Evolutionary conservation across 2,797 vertebrate species (phyloP).

Genomic region (Prunella strophiata): DNA sequence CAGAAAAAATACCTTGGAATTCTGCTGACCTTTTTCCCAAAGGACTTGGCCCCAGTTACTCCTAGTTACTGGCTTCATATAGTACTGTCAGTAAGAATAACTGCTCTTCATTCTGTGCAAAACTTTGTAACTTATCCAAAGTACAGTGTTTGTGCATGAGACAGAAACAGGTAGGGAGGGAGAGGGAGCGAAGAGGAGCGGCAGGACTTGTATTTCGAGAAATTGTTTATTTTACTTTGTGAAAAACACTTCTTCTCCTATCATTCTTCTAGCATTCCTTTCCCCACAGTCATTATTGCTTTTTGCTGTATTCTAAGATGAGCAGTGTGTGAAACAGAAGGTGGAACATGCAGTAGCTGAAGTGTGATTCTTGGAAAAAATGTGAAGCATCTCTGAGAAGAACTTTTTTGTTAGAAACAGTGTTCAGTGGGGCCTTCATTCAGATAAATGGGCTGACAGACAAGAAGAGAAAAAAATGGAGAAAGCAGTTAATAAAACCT

Average conservation of each 20-base stretch:
- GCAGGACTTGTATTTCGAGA: neutral
- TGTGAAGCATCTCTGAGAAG: neutral
- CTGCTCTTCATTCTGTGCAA: neutral
- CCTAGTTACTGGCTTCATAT: conserved; percentile 30
- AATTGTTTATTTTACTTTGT: neutral
- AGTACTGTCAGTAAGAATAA: conserved; percentile 54
- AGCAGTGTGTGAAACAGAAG: neutral
- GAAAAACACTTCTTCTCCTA: neutral
- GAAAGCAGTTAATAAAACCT: neutral
- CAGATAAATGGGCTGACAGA: neutral
- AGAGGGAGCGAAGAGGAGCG: accelerated
- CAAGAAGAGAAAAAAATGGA: neutral
- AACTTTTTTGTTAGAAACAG: neutral
- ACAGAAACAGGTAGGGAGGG: neutral
- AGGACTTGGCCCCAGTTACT: conserved; percentile 27
- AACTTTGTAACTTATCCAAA: neutral
- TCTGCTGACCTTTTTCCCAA: conserved; percentile 14
- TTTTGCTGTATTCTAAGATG: neutral
- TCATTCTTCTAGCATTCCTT: neutral
- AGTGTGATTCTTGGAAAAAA: neutral
- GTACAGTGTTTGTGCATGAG: neutral
- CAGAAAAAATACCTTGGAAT: conserved; percentile 45
- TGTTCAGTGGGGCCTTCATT: neutral
- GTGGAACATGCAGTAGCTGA: neutral
- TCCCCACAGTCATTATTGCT: neutral